Base-by-base conservation (phyloP, 30 jellyfish, hydroid and myxozoan species). In the Aurelia sp. region DNA sequence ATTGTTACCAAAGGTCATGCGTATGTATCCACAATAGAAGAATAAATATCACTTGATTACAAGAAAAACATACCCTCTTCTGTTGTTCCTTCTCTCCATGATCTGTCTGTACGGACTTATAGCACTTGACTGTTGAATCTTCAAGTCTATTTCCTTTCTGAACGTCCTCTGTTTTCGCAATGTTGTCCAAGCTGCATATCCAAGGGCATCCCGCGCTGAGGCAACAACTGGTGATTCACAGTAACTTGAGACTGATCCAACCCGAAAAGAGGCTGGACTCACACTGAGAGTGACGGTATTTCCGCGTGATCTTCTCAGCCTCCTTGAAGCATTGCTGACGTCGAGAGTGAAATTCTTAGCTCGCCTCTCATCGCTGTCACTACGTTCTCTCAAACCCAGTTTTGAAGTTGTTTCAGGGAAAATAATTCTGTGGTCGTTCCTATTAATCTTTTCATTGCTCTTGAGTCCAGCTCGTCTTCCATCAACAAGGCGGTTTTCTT, bases 101-200 rank as follows among this genome's bases (percentile, higher is more conserved):
- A 74, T 58, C 52, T 66, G 90, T 15, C 91, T 75, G 50, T 81
- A 75, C 21, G 91, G 91, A 30, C 91, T 89, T 58, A 81, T 65
- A 0, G 90, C 85, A 52, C 87, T 89, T 3, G 90, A 73, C 90
- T 87, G 97, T 78, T 80, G 68, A 16, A 89, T 52, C 63, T 81
- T 80, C 84, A 80, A 24, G 72, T 94, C 99, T 16, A 94, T 72
- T 60, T 94, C 99, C 71, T 86, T 94, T 63, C 95, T 89, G 55
- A 89, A 94, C 57, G 97, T 82, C 11, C 99, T 73, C 70, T 90
- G 98, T 76, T 95, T 95, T 27, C 96, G 73, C 81, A 95, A 69
- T 40, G 97, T 90, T 13, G 90, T 86, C 99, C 99, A 95, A 12
- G 97, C 99, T 13, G 99, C 92, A 83, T 90, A 95, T 3, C 97